Evolutionary conservation across 1,140 invertebrate genomes (phyloP).

Genomic region (Dendroctonus valens): DNA sequence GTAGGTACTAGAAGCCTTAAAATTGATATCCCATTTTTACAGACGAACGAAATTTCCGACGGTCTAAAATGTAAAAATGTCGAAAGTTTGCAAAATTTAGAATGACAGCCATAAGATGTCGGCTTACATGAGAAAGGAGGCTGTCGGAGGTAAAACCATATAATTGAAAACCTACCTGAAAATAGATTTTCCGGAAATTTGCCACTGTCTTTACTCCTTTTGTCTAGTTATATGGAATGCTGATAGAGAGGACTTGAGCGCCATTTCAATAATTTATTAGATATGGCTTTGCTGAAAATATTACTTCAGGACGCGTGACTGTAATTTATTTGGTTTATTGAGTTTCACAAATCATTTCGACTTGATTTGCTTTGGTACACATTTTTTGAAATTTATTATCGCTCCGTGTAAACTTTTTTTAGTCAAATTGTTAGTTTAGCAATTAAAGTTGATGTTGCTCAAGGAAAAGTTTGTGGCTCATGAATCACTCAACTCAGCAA

Average conservation of each 20-base stretch:
- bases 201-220: conserved; percentile 29
- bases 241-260: conserved; percentile 25
- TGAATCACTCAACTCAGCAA: too few species aligned
- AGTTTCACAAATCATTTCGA: conserved; percentile 10
- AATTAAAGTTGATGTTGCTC: too few species aligned
- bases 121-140: conserved; percentile 32
- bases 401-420: too few species aligned
- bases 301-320: conserved; percentile 15
- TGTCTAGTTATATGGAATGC: conserved; percentile 22
- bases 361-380: neutral
- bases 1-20: too few species aligned
- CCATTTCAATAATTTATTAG: conserved; percentile 29
- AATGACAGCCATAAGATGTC: conserved; percentile 37
- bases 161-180: conserved; percentile 39
- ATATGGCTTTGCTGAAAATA: conserved; percentile 24
- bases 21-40: neutral
- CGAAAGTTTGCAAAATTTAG: conserved; percentile 27
- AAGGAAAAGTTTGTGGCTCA: too few species aligned
- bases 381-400: too few species aligned
- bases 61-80: conserved; percentile 20
- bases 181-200: conserved; percentile 38
- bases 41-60: neutral
- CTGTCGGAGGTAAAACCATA: conserved; percentile 36
- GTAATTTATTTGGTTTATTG: conserved; percentile 13
- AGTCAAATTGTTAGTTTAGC: too few species aligned